Conservation (phyloP, 2,888 invertebrate genomes). For the Andrena praecox region DNA sequence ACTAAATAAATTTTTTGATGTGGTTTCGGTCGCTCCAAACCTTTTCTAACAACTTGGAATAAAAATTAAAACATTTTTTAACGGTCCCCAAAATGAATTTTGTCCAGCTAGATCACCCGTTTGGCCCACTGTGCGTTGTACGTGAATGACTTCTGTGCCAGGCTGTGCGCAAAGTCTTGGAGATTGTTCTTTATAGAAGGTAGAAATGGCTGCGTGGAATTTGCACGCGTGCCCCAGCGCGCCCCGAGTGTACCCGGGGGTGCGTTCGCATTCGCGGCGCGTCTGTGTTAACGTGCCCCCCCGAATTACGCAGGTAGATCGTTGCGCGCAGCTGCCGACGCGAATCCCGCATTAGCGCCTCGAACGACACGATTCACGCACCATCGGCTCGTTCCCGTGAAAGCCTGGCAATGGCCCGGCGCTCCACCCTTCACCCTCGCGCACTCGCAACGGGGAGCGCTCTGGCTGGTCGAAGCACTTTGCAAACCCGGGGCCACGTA, state of each 20-base stretch:
- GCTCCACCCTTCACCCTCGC: neutral
- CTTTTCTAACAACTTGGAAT: too few relatives aligned
- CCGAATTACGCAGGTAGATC: constrained; percentile 45
- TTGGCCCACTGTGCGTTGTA: too few relatives aligned
- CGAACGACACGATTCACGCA: constrained; percentile 43
- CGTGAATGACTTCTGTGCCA: neutral
- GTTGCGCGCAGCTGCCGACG: constrained; percentile 57
- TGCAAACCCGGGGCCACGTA: neutral
- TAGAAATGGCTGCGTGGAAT: neutral
- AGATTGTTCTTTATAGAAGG: neutral
- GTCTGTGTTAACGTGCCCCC: constrained; percentile 55
- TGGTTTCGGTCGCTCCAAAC: too few relatives aligned
- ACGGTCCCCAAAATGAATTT: too few relatives aligned
- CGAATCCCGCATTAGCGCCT: constrained; percentile 54
- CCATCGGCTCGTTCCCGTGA: constrained; percentile 31
- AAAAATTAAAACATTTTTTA: too few relatives aligned
- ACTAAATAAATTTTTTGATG: too few relatives aligned
- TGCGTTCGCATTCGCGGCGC: constrained; percentile 32
- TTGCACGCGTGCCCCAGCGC: neutral
- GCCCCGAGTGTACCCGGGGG: constrained; percentile 4
- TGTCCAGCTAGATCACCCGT: too few relatives aligned
- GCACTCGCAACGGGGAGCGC: neutral
- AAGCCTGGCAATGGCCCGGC: constrained; percentile 15
- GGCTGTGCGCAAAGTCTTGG: neutral
- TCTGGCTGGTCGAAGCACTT: neutral